Base-by-base conservation (phyloP, 1,140 invertebrate genomes). In the Oreohelix idahoensis region DNA sequence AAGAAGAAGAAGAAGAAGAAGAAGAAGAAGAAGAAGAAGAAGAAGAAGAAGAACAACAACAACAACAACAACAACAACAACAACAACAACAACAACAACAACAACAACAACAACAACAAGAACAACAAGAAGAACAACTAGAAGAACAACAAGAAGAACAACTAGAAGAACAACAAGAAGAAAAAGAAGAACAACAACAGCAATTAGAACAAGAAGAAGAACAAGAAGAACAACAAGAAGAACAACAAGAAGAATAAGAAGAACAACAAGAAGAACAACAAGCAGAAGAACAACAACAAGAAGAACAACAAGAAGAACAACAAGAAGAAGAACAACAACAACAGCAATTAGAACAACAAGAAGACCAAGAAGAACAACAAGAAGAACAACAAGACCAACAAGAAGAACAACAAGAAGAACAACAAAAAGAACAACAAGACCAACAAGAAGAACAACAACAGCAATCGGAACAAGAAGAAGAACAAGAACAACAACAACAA, bases 31-130 rank as follows among this genome's bases (percentile, higher is more conserved):
- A 79, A 38, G 42, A n/a, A 79, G 49, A 79, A 49, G n/a, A 51
- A 76, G 39, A 76, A 49, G 49, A 42, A 76, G 74, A 76, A 42
- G 49, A 49, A 76, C 36, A 45, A 49, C 26, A 49, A 45, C 36
- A 76, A n/a, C 23, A 49, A 76, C 36, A 45, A 58, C 5, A 73
- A 73, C 17, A 42, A 73, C 17, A 73, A 38, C 17, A 38, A 73
- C 2, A 73, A 73, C 11, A 73, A 36, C 13, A 58, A 58, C 13
- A n/a, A 58, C 13, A 58, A n/a, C 13, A 58, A 58, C 10, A 58
- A n/a, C 45, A 11, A 58, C 10, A 58, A 58, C 13, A n/a, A 58
- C 13, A 58, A 23, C 13, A 58, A 58, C 13, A 58, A n/a, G 26
- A 58, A 58, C 13, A 23, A n/a, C 2, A 23, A n/a, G 5, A 58